phyloP scores from a whole-genome alignment of 2,797 vertebrate species.

The Pipistrellus nathusii region DNA sequence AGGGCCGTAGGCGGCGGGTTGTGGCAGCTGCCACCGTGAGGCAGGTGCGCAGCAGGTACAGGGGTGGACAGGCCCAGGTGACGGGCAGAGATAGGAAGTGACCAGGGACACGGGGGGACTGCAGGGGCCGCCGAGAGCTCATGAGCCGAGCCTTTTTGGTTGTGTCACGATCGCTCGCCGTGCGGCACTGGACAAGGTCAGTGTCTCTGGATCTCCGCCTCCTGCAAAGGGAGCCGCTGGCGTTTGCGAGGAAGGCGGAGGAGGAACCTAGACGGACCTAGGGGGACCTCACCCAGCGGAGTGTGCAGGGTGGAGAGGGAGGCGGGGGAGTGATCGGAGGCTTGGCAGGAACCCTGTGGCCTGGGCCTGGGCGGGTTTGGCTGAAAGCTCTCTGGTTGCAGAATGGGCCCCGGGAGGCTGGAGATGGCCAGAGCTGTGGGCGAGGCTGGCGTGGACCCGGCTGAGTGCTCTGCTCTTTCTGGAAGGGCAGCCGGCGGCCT shows the following conservation, averaged over 20 bases:
- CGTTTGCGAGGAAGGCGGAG: neutral
- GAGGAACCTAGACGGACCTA: neutral
- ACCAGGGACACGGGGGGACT: neutral
- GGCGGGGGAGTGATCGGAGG: neutral
- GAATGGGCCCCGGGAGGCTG: constrained; percentile 26
- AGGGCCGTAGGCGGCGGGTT: neutral
- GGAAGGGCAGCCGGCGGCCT: too few relatives aligned
- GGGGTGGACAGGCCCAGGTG: neutral
- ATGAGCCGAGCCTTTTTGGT: neutral
- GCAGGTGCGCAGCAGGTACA: too few relatives aligned
- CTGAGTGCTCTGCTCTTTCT: neutral
- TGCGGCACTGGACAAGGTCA: neutral
- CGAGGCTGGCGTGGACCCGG: constrained; percentile 5
- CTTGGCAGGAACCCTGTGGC: constrained; percentile 49
- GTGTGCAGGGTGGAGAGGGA: neutral
- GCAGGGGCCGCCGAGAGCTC: neutral
- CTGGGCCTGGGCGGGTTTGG: constrained; percentile 8
- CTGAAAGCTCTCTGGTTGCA: constrained; percentile 63
- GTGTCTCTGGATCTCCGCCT: neutral
- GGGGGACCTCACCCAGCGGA: neutral
- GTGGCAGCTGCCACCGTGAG: neutral
- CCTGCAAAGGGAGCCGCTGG: neutral
- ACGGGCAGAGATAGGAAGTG: neutral
- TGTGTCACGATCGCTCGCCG: neutral
- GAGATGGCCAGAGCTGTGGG: constrained; percentile 43